Conservation (phyloP, 2,113 vertebrate species). For the Zootoca vivipara region DNA sequence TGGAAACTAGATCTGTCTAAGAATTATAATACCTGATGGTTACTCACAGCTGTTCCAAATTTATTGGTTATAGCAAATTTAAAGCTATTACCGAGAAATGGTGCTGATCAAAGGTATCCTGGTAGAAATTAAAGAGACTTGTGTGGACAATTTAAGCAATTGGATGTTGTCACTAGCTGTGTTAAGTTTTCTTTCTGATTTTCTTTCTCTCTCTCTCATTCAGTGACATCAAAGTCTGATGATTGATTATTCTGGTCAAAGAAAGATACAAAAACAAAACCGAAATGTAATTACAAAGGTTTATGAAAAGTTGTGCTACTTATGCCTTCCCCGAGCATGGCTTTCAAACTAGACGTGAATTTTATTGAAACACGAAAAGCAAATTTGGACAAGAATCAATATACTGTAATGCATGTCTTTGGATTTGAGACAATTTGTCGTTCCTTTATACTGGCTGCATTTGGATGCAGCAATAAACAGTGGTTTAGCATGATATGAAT, state of each 20-base stretch:
- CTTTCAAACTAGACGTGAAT: not conserved
- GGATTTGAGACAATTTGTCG: not conserved
- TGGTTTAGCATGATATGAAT: not conserved
- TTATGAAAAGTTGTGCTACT: not conserved
- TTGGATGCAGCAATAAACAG: not conserved
- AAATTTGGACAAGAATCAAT: not conserved
- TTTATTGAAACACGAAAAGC: not conserved
- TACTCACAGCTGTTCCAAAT: not conserved
- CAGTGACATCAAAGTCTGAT: not conserved
- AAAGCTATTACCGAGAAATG: not conserved
- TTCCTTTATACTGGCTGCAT: not conserved
- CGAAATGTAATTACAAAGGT: constrained; percentile 8
- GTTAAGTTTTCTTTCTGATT: not conserved
- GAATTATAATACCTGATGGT: not conserved
- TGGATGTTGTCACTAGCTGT: not conserved
- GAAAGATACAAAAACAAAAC: not conserved
- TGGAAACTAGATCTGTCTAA: constrained; percentile 1
- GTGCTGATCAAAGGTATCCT: constrained; percentile 20
- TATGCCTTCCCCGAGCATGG: not conserved
- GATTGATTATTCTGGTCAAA: constrained; percentile 29
- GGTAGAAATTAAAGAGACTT: constrained; percentile 8
- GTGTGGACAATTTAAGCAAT: not conserved
- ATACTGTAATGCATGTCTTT: not conserved
- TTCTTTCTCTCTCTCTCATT: not conserved
- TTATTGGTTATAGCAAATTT: constrained; percentile 18